Evolutionary conservation across 2,797 vertebrate species (phyloP).

Genomic region (Megalops cyprinoides): DNA sequence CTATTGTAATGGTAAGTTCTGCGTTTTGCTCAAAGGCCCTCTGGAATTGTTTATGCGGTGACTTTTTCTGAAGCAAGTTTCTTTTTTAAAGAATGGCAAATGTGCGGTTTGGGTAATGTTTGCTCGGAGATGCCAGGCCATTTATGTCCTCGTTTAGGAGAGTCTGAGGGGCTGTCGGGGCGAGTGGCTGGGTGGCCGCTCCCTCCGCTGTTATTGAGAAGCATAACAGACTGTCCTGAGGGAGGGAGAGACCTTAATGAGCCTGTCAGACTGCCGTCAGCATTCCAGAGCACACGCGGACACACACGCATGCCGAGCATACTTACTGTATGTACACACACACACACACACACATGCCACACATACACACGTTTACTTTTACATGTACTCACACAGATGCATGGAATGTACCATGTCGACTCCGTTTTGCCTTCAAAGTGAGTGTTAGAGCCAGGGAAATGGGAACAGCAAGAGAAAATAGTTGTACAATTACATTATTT

Average conservation of each 20-base stretch:
- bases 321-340: too few species aligned
- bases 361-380: conserved; percentile 53
- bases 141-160: not conserved
- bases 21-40: not conserved
- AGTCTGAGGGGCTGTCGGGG: too few species aligned
- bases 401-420: not conserved
- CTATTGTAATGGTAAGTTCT: too few species aligned
- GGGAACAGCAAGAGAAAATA: not conserved
- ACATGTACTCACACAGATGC: conserved; percentile 4
- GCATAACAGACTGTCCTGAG: not conserved
- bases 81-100: not conserved
- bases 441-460: not conserved
- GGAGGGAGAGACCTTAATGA: not conserved
- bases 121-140: not conserved
- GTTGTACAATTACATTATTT: not conserved
- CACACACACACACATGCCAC: conserved; percentile 61
- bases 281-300: conserved; percentile 54
- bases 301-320: conserved; percentile 66
- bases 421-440: not conserved
- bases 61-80: too few species aligned
- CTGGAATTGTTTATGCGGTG: too few species aligned
- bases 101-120: not conserved
- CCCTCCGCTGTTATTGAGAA: not conserved
- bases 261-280: conserved; percentile 52
- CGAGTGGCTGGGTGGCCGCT: not conserved